Evolutionary conservation across 2,888 invertebrate genomes (phyloP).

Genomic region (Campopleginae sp.): DNA sequence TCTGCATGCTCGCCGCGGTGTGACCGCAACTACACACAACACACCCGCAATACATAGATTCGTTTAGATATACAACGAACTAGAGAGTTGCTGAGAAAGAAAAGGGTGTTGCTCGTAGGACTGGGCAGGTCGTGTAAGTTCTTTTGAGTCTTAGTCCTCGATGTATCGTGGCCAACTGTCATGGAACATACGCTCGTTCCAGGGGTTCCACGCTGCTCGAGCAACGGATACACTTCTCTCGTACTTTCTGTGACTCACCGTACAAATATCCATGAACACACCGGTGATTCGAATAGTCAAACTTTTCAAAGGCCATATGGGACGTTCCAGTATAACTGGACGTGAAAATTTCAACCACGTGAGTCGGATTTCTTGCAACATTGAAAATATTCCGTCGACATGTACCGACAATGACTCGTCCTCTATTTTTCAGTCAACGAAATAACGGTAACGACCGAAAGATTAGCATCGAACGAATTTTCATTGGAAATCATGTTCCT

Average conservation of each 20-base stretch:
- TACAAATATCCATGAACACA: constrained; percentile 49
- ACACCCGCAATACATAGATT: constrained; percentile 9
- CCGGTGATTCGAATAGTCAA: constrained; percentile 38
- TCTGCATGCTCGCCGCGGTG: constrained; percentile 42
- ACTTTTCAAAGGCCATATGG: constrained; percentile 16
- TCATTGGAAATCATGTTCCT: background rate
- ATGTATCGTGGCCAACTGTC: constrained; percentile 26
- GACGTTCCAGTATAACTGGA: background rate
- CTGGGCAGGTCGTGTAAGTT: background rate
- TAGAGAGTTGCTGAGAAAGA: background rate
- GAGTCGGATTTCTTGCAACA: background rate
- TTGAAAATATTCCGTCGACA: background rate
- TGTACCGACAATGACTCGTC: background rate
- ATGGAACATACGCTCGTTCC: constrained; percentile 30
- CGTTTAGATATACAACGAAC: background rate
- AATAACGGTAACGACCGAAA: background rate
- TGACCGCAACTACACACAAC: constrained; percentile 50
- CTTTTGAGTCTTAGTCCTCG: background rate
- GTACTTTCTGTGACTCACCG: constrained; percentile 58
- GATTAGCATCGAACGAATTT: background rate
- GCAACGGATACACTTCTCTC: constrained; percentile 60
- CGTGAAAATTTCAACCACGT: background rate
- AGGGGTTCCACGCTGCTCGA: constrained; percentile 55
- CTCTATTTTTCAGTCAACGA: background rate
- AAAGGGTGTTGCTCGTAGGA: background rate